These are phyloP conservation scores for Gryon sp. DNA, from an alignment of 1,140 invertebrate species.

Conservation along the genomic window DNA sequence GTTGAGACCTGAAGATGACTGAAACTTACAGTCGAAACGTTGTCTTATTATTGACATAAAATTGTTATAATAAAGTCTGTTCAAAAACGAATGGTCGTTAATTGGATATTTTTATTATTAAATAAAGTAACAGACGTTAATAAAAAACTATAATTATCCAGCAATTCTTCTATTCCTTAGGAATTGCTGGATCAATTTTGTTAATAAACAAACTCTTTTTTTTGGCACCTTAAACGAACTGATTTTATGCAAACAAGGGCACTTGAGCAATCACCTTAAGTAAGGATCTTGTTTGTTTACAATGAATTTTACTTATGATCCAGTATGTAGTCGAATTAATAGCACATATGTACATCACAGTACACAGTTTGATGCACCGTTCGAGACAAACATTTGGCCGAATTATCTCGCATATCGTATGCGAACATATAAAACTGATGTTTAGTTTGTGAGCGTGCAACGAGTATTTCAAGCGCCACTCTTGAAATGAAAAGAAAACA, in stretches of 20 bases:
- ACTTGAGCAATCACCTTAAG: too few relatives aligned
- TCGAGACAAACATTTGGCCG: slow-evolving; percentile 45
- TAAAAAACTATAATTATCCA: too few relatives aligned
- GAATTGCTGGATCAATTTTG: too few relatives aligned
- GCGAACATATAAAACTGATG: slow-evolving; percentile 36
- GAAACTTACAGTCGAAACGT: too few relatives aligned
- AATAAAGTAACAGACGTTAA: too few relatives aligned
- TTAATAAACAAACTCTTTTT: too few relatives aligned
- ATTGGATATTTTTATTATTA: too few relatives aligned
- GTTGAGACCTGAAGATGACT: too few relatives aligned
- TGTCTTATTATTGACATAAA: too few relatives aligned
- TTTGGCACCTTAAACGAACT: neutral
- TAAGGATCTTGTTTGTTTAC: slow-evolving; percentile 36
- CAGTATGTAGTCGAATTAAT: slow-evolving; percentile 44
- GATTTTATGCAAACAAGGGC: neutral
- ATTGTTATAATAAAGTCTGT: too few relatives aligned
- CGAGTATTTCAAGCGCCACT: slow-evolving; percentile 18
- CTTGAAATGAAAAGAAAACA: slow-evolving; percentile 56
- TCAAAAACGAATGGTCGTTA: too few relatives aligned
- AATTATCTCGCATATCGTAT: slow-evolving; percentile 43
- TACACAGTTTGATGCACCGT: slow-evolving; percentile 35
- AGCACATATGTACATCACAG: slow-evolving; percentile 20
- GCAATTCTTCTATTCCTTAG: too few relatives aligned
- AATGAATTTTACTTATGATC: slow-evolving; percentile 34
- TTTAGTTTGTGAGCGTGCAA: slow-evolving; percentile 41